Conservation (phyloP, 2,888 invertebrate genomes). For the Coleophora deauratella region DNA sequence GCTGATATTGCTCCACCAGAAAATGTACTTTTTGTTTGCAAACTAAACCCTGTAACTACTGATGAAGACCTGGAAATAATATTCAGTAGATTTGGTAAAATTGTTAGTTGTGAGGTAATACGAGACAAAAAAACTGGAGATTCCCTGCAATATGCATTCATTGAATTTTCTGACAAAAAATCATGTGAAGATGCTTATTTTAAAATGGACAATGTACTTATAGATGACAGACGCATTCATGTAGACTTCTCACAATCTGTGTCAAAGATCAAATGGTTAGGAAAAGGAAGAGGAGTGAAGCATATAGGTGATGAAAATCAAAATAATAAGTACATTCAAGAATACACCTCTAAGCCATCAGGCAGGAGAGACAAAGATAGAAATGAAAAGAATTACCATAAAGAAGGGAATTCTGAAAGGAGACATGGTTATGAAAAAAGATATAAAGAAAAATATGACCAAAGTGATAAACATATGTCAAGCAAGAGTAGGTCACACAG, state of each 20-base stretch:
- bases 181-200: constrained; percentile 98
- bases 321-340: constrained; percentile 18
- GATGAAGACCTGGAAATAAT: constrained; percentile 98
- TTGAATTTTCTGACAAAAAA: constrained; percentile 94
- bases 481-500: background rate
- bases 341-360: constrained; percentile 14
- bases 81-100: constrained; percentile 96
- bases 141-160: constrained; percentile 98
- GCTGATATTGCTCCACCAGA: constrained; percentile 99
- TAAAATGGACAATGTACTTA: constrained; percentile 99
- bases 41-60: constrained; percentile 97
- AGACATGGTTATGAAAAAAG: constrained; percentile 10
- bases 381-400: constrained; percentile 17
- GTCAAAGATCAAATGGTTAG: constrained; percentile 92
- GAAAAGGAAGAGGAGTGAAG: constrained; percentile 87
- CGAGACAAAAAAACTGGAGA: constrained; percentile 93
- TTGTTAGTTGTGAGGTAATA: constrained; percentile 96
- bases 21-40: constrained; percentile 99
- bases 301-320: constrained; percentile 56
- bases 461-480: background rate
- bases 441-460: constrained; percentile 3
- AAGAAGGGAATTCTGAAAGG: constrained; percentile 1
- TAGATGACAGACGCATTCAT: constrained; percentile 98
- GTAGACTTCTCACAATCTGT: constrained; percentile 99
- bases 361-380: constrained; percentile 17